A percentile compares a stretch with the other conserved stretches of the same genome.
Evolutionary conservation across 2,797 vertebrate genomes (phyloP).

Genomic region (Falco novaeseelandiae): DNA sequence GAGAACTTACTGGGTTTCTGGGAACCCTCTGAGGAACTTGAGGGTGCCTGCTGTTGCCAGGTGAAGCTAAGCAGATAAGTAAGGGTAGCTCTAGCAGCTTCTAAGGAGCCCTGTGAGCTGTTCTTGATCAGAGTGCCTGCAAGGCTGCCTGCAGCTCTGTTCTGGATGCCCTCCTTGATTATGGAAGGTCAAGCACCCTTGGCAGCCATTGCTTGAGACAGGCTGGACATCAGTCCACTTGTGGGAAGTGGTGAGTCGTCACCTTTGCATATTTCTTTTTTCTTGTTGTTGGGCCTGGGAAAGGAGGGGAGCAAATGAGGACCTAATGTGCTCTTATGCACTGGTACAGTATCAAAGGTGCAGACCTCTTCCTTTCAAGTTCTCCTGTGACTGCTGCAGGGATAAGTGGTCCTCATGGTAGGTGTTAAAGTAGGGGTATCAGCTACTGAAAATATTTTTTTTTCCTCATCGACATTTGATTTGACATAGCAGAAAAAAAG

Average conservation of each 20-base stretch:
- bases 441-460: neutral
- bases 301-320: neutral
- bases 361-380: neutral
- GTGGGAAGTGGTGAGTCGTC: too few species aligned
- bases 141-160: neutral
- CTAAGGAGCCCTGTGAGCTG: neutral
- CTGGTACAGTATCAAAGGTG: neutral
- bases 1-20: neutral
- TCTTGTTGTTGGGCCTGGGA: neutral
- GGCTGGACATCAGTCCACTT: neutral
- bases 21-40: neutral
- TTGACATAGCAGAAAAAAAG: neutral
- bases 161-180: neutral
- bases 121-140: neutral
- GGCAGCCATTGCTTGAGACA: neutral
- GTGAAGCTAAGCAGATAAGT: neutral
- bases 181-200: neutral
- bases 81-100: neutral
- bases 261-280: neutral
- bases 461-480: neutral
- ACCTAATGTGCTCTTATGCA: neutral
- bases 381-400: neutral
- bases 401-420: fast-evolving
- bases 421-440: neutral
- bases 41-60: neutral